Conservation (phyloP, 2,113 vertebrate genomes). For the Pleuronectes platessa region DNA sequence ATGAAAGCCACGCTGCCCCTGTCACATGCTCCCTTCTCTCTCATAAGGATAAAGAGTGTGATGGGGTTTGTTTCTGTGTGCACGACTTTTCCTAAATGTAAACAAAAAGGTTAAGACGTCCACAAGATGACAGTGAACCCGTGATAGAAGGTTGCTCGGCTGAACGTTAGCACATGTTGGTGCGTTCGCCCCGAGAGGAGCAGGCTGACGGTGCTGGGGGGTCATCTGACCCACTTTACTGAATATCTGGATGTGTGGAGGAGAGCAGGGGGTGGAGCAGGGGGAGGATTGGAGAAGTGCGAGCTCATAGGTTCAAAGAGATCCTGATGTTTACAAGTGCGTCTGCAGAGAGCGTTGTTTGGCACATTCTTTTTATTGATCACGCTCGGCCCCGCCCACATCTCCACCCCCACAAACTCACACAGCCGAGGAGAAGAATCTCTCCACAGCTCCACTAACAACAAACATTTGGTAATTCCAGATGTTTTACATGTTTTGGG, state of each 20-base stretch:
- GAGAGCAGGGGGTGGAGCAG: constrained; percentile 58
- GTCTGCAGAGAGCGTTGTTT: constrained; percentile 26
- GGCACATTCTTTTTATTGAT: constrained; percentile 47
- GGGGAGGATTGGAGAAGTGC: constrained; percentile 67
- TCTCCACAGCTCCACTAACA: background rate
- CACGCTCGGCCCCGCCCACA: constrained; percentile 3
- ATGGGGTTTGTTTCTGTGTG: too few relatives aligned
- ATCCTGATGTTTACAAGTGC: constrained; percentile 62
- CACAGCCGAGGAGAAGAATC: background rate
- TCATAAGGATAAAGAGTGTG: background rate
- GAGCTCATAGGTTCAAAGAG: constrained; percentile 73
- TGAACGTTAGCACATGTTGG: constrained; percentile 26
- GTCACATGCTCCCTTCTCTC: constrained; percentile 43
- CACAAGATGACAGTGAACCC: background rate
- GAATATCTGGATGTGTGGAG: background rate
- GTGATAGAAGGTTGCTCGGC: background rate
- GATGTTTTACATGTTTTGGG: background rate
- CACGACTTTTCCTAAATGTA: too few relatives aligned
- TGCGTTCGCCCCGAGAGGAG: background rate
- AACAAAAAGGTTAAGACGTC: too few relatives aligned
- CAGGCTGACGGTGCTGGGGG: background rate
- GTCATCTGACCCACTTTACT: constrained; percentile 23
- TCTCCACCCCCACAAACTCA: background rate
- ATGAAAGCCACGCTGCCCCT: constrained; percentile 35
- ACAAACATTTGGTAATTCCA: background rate